Conservation (phyloP, 2,888 invertebrate genomes). For the Papilio protenor region DNA sequence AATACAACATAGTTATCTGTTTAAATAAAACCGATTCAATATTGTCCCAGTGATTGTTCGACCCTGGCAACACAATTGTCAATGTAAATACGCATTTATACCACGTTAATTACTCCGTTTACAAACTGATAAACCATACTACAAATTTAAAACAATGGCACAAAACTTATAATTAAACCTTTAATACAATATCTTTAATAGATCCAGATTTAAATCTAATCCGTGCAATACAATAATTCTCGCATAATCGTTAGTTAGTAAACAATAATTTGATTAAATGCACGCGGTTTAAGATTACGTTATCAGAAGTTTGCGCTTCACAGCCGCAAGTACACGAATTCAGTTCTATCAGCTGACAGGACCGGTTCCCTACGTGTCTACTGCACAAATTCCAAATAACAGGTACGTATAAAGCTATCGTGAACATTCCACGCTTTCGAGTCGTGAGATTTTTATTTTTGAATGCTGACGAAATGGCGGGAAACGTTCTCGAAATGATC, state of each 20-base stretch:
- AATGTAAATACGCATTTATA: conserved; percentile 20
- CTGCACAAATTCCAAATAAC: conserved; percentile 70
- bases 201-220: conserved; percentile 24
- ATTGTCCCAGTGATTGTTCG: conserved; percentile 30
- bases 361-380: conserved; percentile 70
- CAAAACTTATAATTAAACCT: conserved; percentile 21
- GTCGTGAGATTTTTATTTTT: conserved; percentile 61
- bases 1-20: background rate
- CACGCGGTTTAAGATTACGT: conserved; percentile 55
- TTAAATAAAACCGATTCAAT: conserved; percentile 13
- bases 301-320: conserved; percentile 58
- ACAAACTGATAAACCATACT: conserved; percentile 31
- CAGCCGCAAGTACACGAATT: conserved; percentile 63
- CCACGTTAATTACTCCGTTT: background rate
- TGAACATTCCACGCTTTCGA: conserved; percentile 62
- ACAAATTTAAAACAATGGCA: conserved; percentile 31
- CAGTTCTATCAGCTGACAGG: conserved; percentile 71
- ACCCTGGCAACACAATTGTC: conserved; percentile 23
- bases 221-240: conserved; percentile 34
- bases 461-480: conserved; percentile 52
- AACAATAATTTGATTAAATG: conserved; percentile 49
- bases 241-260: conserved; percentile 41
- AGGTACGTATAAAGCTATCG: conserved; percentile 66
- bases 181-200: conserved; percentile 10
- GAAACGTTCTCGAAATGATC: conserved; percentile 46